Percentiles rank a stretch among this genome's conserved stretches.
Conservation (phyloP, 2,797 vertebrate species). For the Ara ararauna region DNA sequence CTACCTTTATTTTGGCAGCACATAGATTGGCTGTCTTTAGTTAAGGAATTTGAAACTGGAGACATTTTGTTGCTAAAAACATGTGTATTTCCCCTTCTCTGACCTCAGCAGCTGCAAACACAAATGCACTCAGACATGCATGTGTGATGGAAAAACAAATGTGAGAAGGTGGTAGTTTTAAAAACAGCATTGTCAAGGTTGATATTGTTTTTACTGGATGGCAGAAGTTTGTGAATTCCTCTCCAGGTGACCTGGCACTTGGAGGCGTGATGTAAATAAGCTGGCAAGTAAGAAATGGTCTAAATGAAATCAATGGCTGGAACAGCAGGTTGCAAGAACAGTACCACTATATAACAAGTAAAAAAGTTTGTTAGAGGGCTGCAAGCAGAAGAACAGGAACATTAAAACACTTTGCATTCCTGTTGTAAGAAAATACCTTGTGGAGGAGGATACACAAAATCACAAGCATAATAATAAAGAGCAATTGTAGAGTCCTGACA, state of each 20-base stretch:
- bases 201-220: neutral
- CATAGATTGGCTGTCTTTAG: neutral
- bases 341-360: neutral
- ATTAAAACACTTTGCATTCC: neutral
- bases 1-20: neutral
- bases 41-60: neutral
- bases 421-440: neutral
- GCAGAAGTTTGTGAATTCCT: neutral
- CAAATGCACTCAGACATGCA: neutral
- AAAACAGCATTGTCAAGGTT: neutral
- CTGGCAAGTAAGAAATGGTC: neutral
- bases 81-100: neutral
- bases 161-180: neutral
- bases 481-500: neutral
- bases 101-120: slow-evolving; percentile 42
- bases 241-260: neutral
- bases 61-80: neutral
- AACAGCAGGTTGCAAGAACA: neutral
- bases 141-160: slow-evolving; percentile 16
- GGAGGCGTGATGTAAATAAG: neutral
- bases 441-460: neutral
- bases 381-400: neutral
- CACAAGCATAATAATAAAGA: neutral
- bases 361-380: neutral
- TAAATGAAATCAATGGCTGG: neutral